These are phyloP conservation scores for Probosciger aterrimus DNA, from an alignment of 2,113 vertebrate genomes.

Conservation along the genomic window DNA sequence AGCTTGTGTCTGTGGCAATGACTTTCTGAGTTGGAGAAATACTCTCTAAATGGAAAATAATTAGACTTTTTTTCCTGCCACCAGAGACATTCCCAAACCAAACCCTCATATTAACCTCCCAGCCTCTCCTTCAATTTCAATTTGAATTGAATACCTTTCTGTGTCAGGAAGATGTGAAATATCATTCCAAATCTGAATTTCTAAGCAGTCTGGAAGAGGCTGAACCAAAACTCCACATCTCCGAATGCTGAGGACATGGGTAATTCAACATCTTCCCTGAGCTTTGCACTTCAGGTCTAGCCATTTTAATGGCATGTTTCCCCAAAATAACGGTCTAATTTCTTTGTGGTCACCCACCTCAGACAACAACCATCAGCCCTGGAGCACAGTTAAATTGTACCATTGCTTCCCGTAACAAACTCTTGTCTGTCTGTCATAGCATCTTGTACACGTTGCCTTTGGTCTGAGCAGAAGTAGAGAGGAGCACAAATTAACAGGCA, in stretches of 20 bases:
- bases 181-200: conserved; percentile 10
- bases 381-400: background rate
- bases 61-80: conserved; percentile 5
- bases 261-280: background rate
- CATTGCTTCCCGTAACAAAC: background rate
- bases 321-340: background rate
- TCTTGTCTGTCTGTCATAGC: background rate
- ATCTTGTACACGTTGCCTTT: background rate
- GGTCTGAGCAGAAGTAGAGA: conserved; percentile 11
- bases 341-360: background rate
- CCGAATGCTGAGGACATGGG: background rate
- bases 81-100: background rate
- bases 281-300: background rate
- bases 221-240: background rate
- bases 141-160: conserved; percentile 38
- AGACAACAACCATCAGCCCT: background rate
- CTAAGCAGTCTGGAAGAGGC: background rate
- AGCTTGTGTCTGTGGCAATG: background rate
- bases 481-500: conserved; percentile 13
- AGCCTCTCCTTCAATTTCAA: conserved; percentile 32
- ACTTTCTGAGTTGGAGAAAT: background rate
- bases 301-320: background rate
- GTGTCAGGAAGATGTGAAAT: conserved; percentile 7
- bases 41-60: conserved; percentile 38
- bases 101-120: conserved; percentile 29